Conservation (phyloP, 2,113 vertebrate species). For the Aix galericulata region DNA sequence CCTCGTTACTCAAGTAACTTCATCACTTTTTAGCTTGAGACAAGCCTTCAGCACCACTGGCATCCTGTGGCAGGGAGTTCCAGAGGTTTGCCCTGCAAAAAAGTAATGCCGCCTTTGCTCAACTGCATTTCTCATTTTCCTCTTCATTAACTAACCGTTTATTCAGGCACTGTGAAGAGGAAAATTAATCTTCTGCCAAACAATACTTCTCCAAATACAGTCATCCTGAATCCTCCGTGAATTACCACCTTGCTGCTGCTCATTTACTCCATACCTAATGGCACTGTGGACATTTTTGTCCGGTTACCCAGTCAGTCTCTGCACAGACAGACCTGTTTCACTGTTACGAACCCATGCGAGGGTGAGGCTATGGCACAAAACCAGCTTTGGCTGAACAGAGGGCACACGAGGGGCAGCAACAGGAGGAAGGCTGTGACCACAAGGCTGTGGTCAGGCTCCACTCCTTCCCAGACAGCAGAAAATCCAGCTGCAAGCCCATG, state of each 20-base stretch:
- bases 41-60: not conserved
- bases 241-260: not conserved
- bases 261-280: not conserved
- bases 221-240: not conserved
- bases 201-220: not conserved
- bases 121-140: not conserved
- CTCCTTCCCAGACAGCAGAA: not conserved
- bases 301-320: rapidly evolving
- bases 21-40: not conserved
- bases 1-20: not conserved
- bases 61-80: not conserved
- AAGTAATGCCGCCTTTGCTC: not conserved
- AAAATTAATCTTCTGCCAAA: not conserved
- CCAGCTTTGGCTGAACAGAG: not conserved
- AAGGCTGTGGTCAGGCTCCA: not conserved
- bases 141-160: not conserved
- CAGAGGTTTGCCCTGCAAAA: not conserved
- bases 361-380: not conserved
- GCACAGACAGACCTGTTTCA: not conserved
- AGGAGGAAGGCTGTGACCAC: not conserved
- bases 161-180: not conserved
- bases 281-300: not conserved
- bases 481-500: not conserved
- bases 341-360: rapidly evolving
- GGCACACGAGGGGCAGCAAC: not conserved